Evolutionary conservation across 35 echinoderm and acorn worm genomes (phyloP), one percentile per base, ranked within the genome.

Genomic region (Apostichopus japonicus): DNA sequence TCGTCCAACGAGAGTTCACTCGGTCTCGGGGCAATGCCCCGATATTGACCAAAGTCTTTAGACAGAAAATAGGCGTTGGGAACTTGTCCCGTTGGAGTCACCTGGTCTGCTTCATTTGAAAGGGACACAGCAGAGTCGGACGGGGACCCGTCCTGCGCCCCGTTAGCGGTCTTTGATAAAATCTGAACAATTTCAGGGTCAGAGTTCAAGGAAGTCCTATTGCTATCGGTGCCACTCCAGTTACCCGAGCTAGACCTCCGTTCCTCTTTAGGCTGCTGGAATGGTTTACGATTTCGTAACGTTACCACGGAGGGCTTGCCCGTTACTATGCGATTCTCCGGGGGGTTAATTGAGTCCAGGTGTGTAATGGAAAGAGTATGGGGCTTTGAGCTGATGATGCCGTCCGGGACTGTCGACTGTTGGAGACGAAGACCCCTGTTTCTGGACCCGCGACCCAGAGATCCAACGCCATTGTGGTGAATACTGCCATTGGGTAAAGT

Each of bases 111-210:
- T 84, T 97, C 96, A 91, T 90, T 95, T 17, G 96, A 94, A 55
- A 99, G 88, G 6, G 97, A 99, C 5, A 99, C 97, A 24, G 97
- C 97, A 80, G 97, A 99, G 80, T 99, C 97, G 51, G 95, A 99
- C 0, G 97, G 93, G 0, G 97, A 99, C 33, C 51, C 86, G 80
- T 79, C 79, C 19, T 65, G 90, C 56, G 55, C 77, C 17, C 52
- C 33, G 52, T 70, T 72, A 56, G 22, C 91, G 52, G 15, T 79
- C 52, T 62, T 70, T 89, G 59, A 95, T 19, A 86, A 83, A 16
- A 61, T 92, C 54, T 90, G 88, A 86, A 79, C 76, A 61, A 91
- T 91, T 54, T 93, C 96, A 15, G 92, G 73, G 25, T 99, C 97
- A 24, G 97, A 99, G 77, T 92, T 95, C 54, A 99, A 67, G 22